These are phyloP conservation scores for Chromobotia macracanthus DNA, from an alignment of 2,797 vertebrate genomes.

Conservation along the genomic window DNA sequence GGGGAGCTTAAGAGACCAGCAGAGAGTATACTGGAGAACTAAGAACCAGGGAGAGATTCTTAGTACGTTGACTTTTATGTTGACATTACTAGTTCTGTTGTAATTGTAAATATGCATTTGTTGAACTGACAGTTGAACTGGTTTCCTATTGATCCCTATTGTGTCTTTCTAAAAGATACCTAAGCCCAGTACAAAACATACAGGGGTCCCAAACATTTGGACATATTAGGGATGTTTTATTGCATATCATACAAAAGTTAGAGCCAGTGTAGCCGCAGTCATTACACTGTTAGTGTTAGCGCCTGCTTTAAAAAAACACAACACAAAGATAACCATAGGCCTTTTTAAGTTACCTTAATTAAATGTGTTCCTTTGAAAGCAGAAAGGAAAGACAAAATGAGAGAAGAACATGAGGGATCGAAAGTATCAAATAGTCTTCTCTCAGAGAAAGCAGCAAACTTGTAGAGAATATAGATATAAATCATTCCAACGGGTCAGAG, in stretches of 20 bases:
- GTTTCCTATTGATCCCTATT: slow-evolving; percentile 10
- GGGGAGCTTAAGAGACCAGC: neutral
- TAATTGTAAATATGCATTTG: slow-evolving; percentile 36
- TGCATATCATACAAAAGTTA: neutral
- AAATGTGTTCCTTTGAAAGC: neutral
- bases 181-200: neutral
- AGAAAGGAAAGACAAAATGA: slow-evolving; percentile 1
- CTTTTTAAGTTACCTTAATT: neutral
- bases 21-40: slow-evolving; percentile 7
- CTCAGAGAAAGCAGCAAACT: neutral
- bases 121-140: slow-evolving; percentile 38
- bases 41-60: slow-evolving; percentile 1
- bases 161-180: neutral
- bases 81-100: slow-evolving; percentile 2
- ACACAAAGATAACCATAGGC: neutral
- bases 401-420: neutral
- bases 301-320: neutral
- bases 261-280: neutral
- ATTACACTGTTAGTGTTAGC: neutral
- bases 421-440: slow-evolving; percentile 8
- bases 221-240: neutral
- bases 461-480: slow-evolving; percentile 10
- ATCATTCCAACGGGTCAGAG: slow-evolving; percentile 12
- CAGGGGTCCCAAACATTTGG: neutral
- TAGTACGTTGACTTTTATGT: slow-evolving; percentile 6